Base-by-base conservation (phyloP, 2,113 vertebrate species). In the Chamaea fasciata region DNA sequence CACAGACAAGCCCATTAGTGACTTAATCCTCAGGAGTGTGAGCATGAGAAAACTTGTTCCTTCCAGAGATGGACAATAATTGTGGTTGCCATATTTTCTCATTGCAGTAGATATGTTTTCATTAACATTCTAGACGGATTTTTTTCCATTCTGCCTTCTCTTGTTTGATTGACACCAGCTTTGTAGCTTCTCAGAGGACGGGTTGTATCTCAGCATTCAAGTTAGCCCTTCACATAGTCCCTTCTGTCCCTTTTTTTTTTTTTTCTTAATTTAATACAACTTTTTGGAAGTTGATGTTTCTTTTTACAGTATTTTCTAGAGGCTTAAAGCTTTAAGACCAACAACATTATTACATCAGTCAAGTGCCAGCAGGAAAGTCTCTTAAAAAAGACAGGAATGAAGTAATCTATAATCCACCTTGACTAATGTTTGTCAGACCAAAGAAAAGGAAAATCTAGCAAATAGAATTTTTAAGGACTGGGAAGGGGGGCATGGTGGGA, bases 381-480 rank as follows among this genome's bases (percentile, higher is more conserved):
- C 49, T 93, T 87, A 53, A 78, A 85, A 70, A 74, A 24, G 28
- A 74, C 16, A 8, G 52, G 37, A 5, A 46, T 65, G 75, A 92
- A 90, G 15, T 67, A 59, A 44, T 64, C 35, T 82, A 1, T 92
- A 97, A 97, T 96, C 92, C 83, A 77, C 77, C 92, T 75, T 95
- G 83, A 92, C 94, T 94, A 96, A 96, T 90, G 70, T 89, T 90
- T 91, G 69, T 84, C 60, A 95, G 89, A 83, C 69, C 64, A 85
- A 85, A 91, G 64, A 91, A 84, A 83, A 86, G 41, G 42, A 83
- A 81, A 97, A 93, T 46, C 62, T 70, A 92, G 56, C 35, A 87
- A 93, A 91, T 7, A 90, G 39, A 90, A 37, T 79, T 89, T 96
- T 93, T 89, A 83, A 86, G 47, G 42, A 19, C 47, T 62, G 14